Evolutionary conservation across 1,140 invertebrate species (phyloP).

Genomic region (Platorchestia sp.): DNA sequence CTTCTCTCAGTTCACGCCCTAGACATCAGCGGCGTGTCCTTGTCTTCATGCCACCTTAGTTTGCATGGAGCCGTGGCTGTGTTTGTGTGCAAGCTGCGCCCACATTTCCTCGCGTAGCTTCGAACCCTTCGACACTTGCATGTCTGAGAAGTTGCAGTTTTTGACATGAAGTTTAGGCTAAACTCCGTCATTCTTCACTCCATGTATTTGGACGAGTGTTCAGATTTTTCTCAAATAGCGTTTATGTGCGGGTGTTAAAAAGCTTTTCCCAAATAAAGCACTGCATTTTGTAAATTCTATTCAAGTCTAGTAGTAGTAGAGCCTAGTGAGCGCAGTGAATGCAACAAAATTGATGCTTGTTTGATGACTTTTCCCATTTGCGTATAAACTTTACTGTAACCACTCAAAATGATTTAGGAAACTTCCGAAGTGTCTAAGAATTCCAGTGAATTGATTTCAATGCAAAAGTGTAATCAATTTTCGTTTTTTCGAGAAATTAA

Average conservation of each 20-base stretch:
- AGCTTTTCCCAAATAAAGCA: neutral
- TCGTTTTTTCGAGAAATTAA: neutral
- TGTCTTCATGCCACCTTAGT: neutral
- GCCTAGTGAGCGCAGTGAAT: neutral
- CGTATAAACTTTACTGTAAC: neutral
- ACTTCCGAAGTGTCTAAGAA: neutral
- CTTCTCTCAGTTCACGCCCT: neutral
- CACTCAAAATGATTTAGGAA: neutral
- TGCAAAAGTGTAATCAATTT: neutral
- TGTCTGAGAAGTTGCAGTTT: neutral
- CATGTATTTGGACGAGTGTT: neutral
- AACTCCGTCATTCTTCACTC: neutral
- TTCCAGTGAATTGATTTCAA: neutral
- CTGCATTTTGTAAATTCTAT: neutral
- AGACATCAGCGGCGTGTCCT: neutral
- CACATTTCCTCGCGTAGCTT: neutral
- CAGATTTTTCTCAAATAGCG: neutral
- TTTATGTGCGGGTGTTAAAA: neutral
- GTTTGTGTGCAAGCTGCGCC: neutral
- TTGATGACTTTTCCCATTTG: neutral
- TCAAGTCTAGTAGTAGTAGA: neutral
- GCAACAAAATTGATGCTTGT: neutral
- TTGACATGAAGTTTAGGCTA: neutral
- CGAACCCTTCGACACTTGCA: neutral
- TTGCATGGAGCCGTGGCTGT: neutral